Base-by-base conservation (phyloP, 2,888 invertebrate species). In the Caenorhabditis virilis region DNA sequence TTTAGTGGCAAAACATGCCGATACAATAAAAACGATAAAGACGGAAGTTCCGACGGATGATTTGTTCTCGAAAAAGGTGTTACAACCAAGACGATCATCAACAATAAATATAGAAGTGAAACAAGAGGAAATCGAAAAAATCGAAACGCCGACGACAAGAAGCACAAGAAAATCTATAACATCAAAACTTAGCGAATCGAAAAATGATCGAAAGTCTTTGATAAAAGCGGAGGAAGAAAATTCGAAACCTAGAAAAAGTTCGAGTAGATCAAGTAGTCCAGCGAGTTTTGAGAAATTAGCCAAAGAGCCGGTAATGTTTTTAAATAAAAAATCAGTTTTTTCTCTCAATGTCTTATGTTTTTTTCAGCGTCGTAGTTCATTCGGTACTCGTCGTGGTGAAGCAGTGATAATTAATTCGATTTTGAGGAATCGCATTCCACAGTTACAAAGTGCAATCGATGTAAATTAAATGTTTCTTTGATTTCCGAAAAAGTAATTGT, bases 301-400 rank as follows among this genome's bases (percentile, higher is more conserved):
- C 30, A 30, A 30, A 6, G 30, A 30, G 13, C 30, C 30, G 13
- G 30, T 30, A n/a, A n/a, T n/a, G n/a, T n/a, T n/a, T n/a, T n/a
- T n/a, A n/a, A n/a, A n/a, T n/a, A n/a, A n/a, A n/a, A n/a, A n/a
- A n/a, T n/a, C n/a, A n/a, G n/a, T n/a, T n/a, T n/a, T n/a, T n/a
- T n/a, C n/a, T n/a, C n/a, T n/a, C n/a, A n/a, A n/a, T n/a, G n/a
- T n/a, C n/a, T n/a, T n/a, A n/a, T n/a, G n/a, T n/a, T n/a, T n/a
- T n/a, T 6, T 33, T 33, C 39, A 64, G 58, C 53, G 64, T 18
- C 50, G 64, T 7, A 50, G 47, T 11, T 66, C 66, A 7, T 50
- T 51, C 42, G 60, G 58, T 11, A 61, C 57, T 5, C 48, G 58
- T 18, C 66, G 66, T 20, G 66, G 66, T 20, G 66, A 66, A 47